Base-by-base conservation (phyloP, 2,113 vertebrate species). In the Tychaedon coryphoeus region DNA sequence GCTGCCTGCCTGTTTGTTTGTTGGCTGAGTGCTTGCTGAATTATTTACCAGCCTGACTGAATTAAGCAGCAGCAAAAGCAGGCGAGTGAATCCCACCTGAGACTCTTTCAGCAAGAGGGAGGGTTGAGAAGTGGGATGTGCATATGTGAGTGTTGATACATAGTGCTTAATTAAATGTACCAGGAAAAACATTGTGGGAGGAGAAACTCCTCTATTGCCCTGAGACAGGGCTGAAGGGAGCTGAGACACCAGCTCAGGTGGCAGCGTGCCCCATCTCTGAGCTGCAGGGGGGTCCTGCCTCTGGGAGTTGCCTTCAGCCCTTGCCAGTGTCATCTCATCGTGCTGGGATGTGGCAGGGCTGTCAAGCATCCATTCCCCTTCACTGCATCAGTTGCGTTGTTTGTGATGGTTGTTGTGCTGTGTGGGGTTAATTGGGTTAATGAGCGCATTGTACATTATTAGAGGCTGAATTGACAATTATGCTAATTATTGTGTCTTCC, bases 11-110 rank as follows among this genome's bases (percentile, higher is more conserved):
- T 92, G 86, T 94, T 88, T 94, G 88, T 93, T 95, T 92, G 92
- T 96, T 96, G 93, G 91, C 92, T 94, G 95, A 92, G 79, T 86
- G 85, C 90, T 92, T 95, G 78, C 78, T 96, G 94, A 97, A 96
- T 97, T 94, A 97, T 97, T 96, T 94, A 96, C 93, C 60, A 93
- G 86, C 69, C 72, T 93, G 81, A 73, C 85, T 97, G 95, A 96
- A 96, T 92, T 96, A 96, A 97, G 87, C 56, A 95, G 93, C 90
- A 90, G 90, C 19, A 54, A 77, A 93, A 93, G 78, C 92, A 62
- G n/a, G 78, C 38, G 0, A 93, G 60, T 93, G 92, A 94, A 95
- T 96, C 78, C 94, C 95, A 93, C 75, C 90, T 96, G 94, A 96
- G 95, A 96, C 85, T 91, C 22, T 83, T 86, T 50, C 34, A 86